Conservation (phyloP, 2,113 vertebrate species). For the Piaya cayana region DNA sequence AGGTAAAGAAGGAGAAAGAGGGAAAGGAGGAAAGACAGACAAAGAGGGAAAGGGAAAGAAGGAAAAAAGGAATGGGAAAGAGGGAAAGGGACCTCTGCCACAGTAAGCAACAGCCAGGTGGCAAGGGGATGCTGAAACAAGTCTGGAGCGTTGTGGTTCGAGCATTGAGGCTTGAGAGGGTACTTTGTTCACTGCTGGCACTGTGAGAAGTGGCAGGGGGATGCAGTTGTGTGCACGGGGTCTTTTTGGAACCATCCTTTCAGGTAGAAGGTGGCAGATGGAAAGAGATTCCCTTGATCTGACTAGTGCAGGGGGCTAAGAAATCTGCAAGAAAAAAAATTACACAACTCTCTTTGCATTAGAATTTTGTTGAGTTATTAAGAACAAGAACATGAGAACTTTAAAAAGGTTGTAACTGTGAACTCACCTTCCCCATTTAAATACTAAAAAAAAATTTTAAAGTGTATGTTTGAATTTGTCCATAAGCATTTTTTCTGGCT, state of each 20-base stretch:
- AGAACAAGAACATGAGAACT: background rate
- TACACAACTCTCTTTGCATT: background rate
- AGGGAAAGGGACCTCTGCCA: background rate
- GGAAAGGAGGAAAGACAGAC: too few species aligned
- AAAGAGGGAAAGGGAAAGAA: too few species aligned
- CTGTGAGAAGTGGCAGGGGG: rapidly evolving
- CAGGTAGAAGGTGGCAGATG: rapidly evolving
- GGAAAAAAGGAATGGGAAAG: too few species aligned
- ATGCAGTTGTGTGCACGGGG: rapidly evolving
- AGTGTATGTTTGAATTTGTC: background rate
- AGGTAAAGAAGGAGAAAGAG: too few species aligned
- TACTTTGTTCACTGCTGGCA: rapidly evolving
- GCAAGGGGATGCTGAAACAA: background rate
- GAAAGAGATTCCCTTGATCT: background rate
- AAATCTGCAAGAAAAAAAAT: rapidly evolving
- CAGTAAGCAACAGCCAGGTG: rapidly evolving
- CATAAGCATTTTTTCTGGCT: background rate
- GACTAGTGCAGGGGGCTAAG: background rate
- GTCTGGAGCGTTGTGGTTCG: background rate
- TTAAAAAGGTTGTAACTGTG: background rate
- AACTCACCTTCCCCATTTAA: background rate
- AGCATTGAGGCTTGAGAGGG: background rate
- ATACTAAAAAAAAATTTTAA: background rate
- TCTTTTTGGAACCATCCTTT: rapidly evolving
- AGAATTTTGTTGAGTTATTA: background rate